Base-by-base conservation (phyloP, 2,888 invertebrate species). In the Sinhomidia bicolor region DNA sequence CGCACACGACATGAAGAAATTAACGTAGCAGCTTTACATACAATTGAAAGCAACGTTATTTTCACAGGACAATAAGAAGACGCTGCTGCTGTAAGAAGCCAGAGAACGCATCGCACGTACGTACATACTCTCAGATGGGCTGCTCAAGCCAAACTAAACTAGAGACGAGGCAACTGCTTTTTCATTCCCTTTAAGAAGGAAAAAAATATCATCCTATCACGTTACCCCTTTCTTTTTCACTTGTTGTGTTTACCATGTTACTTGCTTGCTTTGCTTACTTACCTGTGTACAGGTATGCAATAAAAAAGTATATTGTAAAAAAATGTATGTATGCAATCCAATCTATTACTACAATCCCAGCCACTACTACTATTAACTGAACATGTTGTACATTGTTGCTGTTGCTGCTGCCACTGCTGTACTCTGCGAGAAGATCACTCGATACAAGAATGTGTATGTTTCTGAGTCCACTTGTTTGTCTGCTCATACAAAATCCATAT, bases 71-170 rank as follows among this genome's bases (percentile, higher is more conserved):
- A n/a, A n/a, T n/a, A n/a, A n/a, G n/a, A n/a, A n/a, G n/a, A n/a
- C n/a, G n/a, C n/a, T n/a, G n/a, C n/a, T n/a, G n/a, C n/a, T n/a
- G n/a, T 14, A 57, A 54, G 51, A 44, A 20, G 20, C 17, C 17
- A 14, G 0, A 57, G 17, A 32, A 85, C 26, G 62, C 76, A 78
- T 78, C 78, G 20, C 36, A 47, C 47, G 51, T 51, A 83, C 47
- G 65, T 26, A 76, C 60, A 44, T 85, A 85, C 80, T 80, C 80
- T 14, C 85, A 20, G 79, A 79, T 79, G 71, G 85, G 79, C 85
- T 71, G 79, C 85, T 71, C 41, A 78, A 85, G 85, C 85, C 85
- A 57, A 54, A 85, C 85, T 85, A 85, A 85, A 79, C 79, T 23
- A 41, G 60, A 54, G 47, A 9, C 36, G 65, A 65, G 36, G 6